Evolutionary conservation across 1,140 invertebrate species (phyloP).

Genomic region (Macrotrachela quadricornifera): DNA sequence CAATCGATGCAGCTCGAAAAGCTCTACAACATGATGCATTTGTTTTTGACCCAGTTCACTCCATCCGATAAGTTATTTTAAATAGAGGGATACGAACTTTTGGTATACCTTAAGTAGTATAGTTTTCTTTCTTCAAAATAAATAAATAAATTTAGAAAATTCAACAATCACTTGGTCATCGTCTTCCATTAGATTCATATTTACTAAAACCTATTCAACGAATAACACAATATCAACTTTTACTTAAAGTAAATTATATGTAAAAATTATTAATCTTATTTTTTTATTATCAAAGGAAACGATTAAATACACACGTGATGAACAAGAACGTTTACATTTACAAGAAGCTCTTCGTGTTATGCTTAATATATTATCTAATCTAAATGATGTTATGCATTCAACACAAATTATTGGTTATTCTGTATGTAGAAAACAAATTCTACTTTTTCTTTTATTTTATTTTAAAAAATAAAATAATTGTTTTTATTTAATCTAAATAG

Average conservation of each 20-base stretch:
- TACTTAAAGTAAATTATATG: slow-evolving; percentile 43
- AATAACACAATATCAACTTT: slow-evolving; percentile 29
- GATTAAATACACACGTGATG: slow-evolving; percentile 27
- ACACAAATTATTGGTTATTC: slow-evolving; percentile 68
- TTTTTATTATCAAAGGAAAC: slow-evolving; percentile 45
- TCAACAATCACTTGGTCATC: slow-evolving; percentile 37
- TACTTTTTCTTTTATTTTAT: too few relatives aligned
- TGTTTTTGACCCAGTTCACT: too few relatives aligned
- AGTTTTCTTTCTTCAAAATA: too few relatives aligned
- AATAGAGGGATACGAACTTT: too few relatives aligned
- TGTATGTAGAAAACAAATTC: too few relatives aligned
- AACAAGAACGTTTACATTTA: slow-evolving; percentile 56
- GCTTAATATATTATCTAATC: slow-evolving; percentile 71
- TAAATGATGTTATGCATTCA: slow-evolving; percentile 90
- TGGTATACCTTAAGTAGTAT: too few relatives aligned
- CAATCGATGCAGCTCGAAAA: too few relatives aligned
- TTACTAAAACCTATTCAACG: slow-evolving; percentile 29
- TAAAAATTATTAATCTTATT: slow-evolving; percentile 31
- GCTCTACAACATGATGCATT: too few relatives aligned
- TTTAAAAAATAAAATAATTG: too few relatives aligned
- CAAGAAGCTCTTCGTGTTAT: slow-evolving; percentile 73
- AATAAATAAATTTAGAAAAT: too few relatives aligned
- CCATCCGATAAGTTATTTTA: too few relatives aligned
- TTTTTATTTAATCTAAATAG: slow-evolving; percentile 27
- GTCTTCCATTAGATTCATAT: slow-evolving; percentile 28